Evolutionary conservation across 1,140 invertebrate species (phyloP), one percentile per base, ranked within the genome.

Genomic region (Halictus rubicundus): DNA sequence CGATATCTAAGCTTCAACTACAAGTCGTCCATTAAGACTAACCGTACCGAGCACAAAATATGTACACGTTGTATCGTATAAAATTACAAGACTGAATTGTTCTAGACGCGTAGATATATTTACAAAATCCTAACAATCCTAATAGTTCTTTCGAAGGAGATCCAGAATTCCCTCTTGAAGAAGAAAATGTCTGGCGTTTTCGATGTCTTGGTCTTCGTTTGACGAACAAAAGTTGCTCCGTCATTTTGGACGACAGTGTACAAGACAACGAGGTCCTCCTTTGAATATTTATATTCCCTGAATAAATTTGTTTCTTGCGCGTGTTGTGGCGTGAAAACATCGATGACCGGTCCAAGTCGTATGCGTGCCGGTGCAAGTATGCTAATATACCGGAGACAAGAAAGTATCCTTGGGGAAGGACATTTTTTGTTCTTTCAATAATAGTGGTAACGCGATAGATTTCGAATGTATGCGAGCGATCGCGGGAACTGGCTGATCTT

Each of bases 401-500:
- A 42, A 37, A 14, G n/a, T 14, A 42, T 6, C 0, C 27, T 7
- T 16, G 37, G 46, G 6, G 21, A 59, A 32, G 52, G 39, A 57
- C 19, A 23, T 10, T 21, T 65, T 54, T 79, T 23, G 60, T 9
- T 60, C 16, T 4, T 39, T 74, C 19, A 39, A 16, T 7, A 42
- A 63, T 16, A 65, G 23, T 8, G 46, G n/a, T 12, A 25, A 23
- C 9, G 9, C 46, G 54, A n/a, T 32, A 10, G 14, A 57, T 23
- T 72, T 37, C 25, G 4, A 23, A 64, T 57, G 69, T 49, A 39
- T 66, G 52, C 61, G 49, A 65, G 77, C 46, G 54, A 70, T 61
- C 79, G 65, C 74, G 73, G 65, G 66, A 81, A 81, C 57, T 66
- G 23, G 19, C 32, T 70, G 79, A 23, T 81, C 73, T 81, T 77